Percentiles rank a stretch among this genome's conserved stretches.
These are phyloP conservation scores for Drosophila neonasuta DNA, from an alignment of 2,888 invertebrate genomes.

Conservation along the genomic window DNA sequence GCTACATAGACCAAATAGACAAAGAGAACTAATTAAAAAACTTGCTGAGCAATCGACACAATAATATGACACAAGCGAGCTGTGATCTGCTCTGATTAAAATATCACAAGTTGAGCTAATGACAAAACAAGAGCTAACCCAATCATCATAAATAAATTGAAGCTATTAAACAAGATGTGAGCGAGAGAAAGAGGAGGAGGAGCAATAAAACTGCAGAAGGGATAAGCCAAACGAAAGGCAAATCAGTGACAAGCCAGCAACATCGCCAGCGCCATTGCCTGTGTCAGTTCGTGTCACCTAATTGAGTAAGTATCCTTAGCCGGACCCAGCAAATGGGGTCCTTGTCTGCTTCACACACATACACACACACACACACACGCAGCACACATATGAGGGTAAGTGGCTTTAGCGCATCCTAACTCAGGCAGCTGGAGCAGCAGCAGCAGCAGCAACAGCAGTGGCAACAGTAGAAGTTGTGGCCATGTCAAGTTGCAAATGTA, in stretches of 20 bases:
- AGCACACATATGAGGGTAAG: conserved; percentile 32
- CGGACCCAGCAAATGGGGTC: conserved; percentile 18
- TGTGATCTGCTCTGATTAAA: conserved; percentile 13
- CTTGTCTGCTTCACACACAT: conserved; percentile 11
- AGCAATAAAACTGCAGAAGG: conserved; percentile 26
- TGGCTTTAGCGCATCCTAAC: conserved; percentile 52
- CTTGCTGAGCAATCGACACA: background rate
- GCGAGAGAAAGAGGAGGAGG: background rate
- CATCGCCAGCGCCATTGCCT: conserved; percentile 15
- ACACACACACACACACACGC: too few species aligned
- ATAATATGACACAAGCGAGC: conserved; percentile 1
- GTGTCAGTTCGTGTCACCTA: conserved; percentile 62
- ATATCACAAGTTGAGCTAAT: conserved; percentile 17
- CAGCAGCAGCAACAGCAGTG: conserved; percentile 6
- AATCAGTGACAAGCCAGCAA: conserved; percentile 58
- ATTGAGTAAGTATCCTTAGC: conserved; percentile 67
- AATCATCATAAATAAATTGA: conserved; percentile 56
- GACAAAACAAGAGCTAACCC: conserved; percentile 26
- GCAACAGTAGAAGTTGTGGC: conserved; percentile 49
- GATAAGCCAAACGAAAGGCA: conserved; percentile 46
- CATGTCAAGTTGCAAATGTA: conserved; percentile 73
- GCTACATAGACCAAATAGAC: background rate
- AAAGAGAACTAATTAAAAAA: background rate
- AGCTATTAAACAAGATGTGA: conserved; percentile 35
- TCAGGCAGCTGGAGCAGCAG: conserved; percentile 8